phyloP scores from a whole-genome alignment of 1,140 invertebrate genomes.

The Cyclargus thomasi region DNA sequence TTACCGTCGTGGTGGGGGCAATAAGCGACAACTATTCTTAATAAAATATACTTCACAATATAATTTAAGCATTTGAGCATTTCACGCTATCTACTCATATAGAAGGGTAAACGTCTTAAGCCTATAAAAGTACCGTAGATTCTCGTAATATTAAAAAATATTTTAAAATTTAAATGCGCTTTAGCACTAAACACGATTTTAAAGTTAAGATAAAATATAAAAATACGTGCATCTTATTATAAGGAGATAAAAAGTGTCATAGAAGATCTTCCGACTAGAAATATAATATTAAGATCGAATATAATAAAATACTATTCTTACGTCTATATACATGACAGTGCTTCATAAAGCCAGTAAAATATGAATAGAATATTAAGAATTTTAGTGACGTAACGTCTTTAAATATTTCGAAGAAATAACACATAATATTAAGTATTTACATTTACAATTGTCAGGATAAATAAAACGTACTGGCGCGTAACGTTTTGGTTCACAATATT shows the following conservation, averaged over 20 bases:
- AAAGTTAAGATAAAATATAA: constrained; percentile 10
- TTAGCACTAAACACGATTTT: constrained; percentile 6
- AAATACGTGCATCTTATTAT: constrained; percentile 15
- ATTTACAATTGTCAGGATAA: neutral
- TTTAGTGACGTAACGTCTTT: neutral
- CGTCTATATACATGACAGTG: neutral
- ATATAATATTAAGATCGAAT: constrained; percentile 8
- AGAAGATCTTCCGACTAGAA: constrained; percentile 1
- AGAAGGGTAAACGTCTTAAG: constrained; percentile 10
- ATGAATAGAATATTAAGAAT: neutral
- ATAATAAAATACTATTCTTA: constrained; percentile 10
- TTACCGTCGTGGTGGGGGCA: neutral
- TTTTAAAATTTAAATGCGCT: constrained; percentile 7
- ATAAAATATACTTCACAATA: constrained; percentile 9
- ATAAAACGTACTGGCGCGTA: neutral
- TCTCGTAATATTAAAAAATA: constrained; percentile 9
- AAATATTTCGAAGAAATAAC: neutral
- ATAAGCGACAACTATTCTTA: neutral
- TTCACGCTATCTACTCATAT: neutral
- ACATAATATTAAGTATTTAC: neutral
- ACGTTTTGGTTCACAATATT: neutral
- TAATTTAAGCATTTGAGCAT: constrained; percentile 10
- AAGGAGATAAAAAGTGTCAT: constrained; percentile 10
- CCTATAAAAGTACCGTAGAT: neutral
- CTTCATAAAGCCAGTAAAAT: constrained; percentile 6